phyloP scores from a whole-genome alignment of 1,140 invertebrate genomes.

The Psix sp. region DNA sequence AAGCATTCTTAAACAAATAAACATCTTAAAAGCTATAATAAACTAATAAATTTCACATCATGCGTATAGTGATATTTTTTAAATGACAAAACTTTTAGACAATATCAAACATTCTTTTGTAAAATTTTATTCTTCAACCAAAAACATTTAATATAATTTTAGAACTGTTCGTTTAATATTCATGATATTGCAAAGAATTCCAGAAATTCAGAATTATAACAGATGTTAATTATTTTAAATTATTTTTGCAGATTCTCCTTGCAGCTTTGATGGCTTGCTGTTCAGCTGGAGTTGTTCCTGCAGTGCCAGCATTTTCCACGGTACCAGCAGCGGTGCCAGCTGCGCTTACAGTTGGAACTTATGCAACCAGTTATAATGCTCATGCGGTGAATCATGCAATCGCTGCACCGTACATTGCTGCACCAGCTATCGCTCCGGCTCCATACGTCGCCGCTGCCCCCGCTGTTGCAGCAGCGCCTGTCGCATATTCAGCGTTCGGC shows the following conservation, averaged over 20 bases:
- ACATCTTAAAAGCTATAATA: too few species aligned
- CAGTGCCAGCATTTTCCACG: conserved; percentile 73
- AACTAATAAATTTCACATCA: too few species aligned
- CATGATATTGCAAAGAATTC: too few species aligned
- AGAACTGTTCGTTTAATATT: too few species aligned
- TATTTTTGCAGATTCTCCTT: conserved; percentile 77
- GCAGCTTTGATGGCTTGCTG: conserved; percentile 72
- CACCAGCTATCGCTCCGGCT: conserved; percentile 69
- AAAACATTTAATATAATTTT: too few species aligned
- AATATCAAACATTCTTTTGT: too few species aligned
- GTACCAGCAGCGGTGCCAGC: conserved; percentile 77
- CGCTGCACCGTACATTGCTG: conserved; percentile 60
- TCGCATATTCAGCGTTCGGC: conserved; percentile 55
- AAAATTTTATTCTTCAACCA: too few species aligned
- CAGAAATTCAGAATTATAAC: too few species aligned
- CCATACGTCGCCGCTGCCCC: conserved; percentile 76
- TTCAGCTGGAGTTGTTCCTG: conserved; percentile 71
- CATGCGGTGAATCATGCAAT: conserved; percentile 81
- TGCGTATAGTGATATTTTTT: too few species aligned
- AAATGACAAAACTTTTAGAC: too few species aligned
- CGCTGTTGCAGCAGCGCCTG: conserved; percentile 69
- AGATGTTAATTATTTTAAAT: too few species aligned
- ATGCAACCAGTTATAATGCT: conserved; percentile 80
- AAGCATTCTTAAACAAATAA: too few species aligned
- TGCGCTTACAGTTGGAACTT: conserved; percentile 79